These are phyloP conservation scores for Anolis sagrei DNA, from an alignment of 2,113 vertebrate species.

Conservation along the genomic window DNA sequence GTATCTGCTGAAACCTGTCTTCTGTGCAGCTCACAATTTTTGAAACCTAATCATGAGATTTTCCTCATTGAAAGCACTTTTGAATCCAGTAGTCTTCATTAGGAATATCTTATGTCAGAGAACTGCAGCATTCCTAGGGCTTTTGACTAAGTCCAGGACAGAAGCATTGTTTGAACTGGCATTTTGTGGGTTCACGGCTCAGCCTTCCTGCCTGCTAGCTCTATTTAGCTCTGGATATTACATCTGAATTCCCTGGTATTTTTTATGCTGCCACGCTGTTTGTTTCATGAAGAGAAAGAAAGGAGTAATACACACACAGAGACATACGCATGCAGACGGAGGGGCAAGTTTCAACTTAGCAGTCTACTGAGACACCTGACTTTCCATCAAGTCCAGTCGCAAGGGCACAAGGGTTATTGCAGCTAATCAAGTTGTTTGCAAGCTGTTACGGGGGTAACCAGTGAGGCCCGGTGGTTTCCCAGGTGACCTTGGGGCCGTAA, in stretches of 20 bases:
- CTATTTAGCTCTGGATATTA: neutral
- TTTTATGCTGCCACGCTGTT: neutral
- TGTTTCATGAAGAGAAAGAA: neutral
- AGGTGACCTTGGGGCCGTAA: conserved; percentile 63
- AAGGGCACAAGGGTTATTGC: conserved; percentile 65
- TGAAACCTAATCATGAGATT: too few species aligned
- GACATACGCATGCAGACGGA: neutral
- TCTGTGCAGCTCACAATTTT: too few species aligned
- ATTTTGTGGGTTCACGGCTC: neutral
- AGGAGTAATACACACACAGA: too few species aligned
- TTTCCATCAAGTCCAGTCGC: conserved; percentile 51
- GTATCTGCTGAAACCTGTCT: too few species aligned
- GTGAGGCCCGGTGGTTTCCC: conserved; percentile 43
- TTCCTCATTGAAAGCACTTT: too few species aligned
- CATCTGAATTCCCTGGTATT: conserved; percentile 40
- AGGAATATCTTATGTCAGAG: too few species aligned
- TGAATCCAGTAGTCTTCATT: too few species aligned
- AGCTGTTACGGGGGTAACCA: conserved; percentile 38
- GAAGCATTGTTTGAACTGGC: too few species aligned
- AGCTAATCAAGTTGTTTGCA: conserved; percentile 65
- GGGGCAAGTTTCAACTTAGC: conserved; percentile 40
- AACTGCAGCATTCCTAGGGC: neutral
- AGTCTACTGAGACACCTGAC: conserved; percentile 47
- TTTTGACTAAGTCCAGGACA: accelerated
- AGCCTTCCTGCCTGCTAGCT: neutral